These are phyloP conservation scores for Anoura caudifer DNA, from an alignment of 2,113 vertebrate species.

Conservation along the genomic window DNA sequence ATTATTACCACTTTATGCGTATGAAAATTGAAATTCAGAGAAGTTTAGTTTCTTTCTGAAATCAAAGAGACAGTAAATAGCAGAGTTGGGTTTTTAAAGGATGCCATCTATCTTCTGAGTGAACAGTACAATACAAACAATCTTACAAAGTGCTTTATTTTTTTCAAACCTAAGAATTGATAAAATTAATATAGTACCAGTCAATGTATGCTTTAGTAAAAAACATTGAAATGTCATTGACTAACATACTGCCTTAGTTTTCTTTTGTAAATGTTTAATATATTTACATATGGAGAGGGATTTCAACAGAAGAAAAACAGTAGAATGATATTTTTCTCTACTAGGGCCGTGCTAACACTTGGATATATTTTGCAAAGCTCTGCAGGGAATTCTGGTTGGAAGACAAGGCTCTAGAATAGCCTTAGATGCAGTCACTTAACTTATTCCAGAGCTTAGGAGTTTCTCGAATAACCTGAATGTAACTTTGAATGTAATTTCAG, in stretches of 20 bases:
- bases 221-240: background rate
- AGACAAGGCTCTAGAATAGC: background rate
- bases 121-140: background rate
- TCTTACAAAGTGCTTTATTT: background rate
- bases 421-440: background rate
- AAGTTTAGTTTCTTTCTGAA: background rate
- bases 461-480: background rate
- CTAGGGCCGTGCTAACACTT: background rate
- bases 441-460: background rate
- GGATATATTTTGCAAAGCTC: background rate
- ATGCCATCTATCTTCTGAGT: background rate
- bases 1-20: background rate
- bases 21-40: background rate
- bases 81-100: background rate
- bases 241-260: background rate
- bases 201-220: background rate
- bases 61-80: background rate
- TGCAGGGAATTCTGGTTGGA: background rate
- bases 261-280: background rate
- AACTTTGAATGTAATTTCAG: background rate
- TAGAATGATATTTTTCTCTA: background rate
- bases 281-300: background rate
- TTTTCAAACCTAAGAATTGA: background rate
- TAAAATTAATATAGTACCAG: background rate
- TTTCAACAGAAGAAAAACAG: background rate